phyloP scores from a whole-genome alignment of 1,140 invertebrate species.

The Drosophila sp. region DNA sequence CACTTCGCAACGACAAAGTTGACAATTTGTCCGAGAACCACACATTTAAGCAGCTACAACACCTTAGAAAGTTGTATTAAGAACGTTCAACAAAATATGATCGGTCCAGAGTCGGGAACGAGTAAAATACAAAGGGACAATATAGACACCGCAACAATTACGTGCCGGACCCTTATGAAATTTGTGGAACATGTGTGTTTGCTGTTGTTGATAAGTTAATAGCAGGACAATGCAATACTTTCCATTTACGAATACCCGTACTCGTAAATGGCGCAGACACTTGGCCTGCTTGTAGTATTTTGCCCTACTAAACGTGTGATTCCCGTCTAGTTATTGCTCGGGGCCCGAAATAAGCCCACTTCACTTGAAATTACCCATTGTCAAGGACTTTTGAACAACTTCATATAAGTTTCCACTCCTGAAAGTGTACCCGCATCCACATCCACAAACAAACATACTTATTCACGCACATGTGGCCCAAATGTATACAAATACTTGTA shows the following conservation, averaged over 20 bases:
- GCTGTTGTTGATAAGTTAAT: constrained; percentile 77
- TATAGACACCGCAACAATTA: constrained; percentile 24
- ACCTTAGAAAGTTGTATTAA: constrained; percentile 43
- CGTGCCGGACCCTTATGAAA: constrained; percentile 19
- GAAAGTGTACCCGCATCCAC: constrained; percentile 14
- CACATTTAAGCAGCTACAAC: constrained; percentile 57
- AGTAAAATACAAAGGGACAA: not conserved
- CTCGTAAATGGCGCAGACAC: constrained; percentile 14
- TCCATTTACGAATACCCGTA: constrained; percentile 54
- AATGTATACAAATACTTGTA: constrained; percentile 8
- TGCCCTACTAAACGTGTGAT: not conserved
- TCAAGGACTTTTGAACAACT: constrained; percentile 65
- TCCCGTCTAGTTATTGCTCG: constrained; percentile 31
- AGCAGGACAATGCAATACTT: constrained; percentile 76
- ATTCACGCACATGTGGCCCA: constrained; percentile 3
- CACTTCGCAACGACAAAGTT: constrained; percentile 49
- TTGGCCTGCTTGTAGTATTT: too few species aligned
- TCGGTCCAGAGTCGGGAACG: not conserved
- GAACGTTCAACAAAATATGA: constrained; percentile 58
- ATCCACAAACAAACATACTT: constrained; percentile 11
- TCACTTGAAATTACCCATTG: constrained; percentile 56
- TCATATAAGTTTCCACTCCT: constrained; percentile 46
- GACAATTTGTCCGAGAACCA: too few species aligned
- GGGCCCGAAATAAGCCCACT: constrained; percentile 52
- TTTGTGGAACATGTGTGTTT: constrained; percentile 40